Conservation (phyloP, 2,888 invertebrate genomes). For the Iphiclides podalirius region DNA sequence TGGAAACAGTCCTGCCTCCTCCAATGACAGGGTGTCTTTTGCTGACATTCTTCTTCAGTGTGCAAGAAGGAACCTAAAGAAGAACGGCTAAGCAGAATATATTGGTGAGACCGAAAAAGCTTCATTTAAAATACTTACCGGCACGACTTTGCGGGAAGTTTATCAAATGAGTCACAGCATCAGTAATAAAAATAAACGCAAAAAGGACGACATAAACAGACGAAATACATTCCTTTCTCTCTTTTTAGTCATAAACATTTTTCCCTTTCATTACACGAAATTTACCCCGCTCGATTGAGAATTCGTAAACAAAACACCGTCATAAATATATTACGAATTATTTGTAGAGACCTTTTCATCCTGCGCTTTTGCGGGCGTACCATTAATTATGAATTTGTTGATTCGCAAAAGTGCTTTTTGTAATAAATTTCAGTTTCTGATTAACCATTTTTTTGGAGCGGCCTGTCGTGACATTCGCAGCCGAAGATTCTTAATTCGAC, state of each 20-base stretch:
- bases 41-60: no score
- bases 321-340: background rate
- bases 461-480: background rate
- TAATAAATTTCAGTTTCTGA: background rate
- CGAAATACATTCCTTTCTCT: background rate
- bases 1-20: no score
- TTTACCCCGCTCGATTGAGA: background rate
- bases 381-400: background rate
- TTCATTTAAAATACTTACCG: no score
- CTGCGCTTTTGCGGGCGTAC: background rate
- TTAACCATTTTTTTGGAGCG: background rate
- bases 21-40: no score
- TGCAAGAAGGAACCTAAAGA: no score
- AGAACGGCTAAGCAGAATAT: no score
- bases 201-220: no score
- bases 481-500: no score
- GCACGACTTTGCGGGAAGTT: no score
- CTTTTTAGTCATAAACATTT: background rate
- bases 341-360: background rate
- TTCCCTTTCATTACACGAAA: background rate
- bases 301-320: background rate
- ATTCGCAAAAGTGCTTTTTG: background rate
- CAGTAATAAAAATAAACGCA: no score
- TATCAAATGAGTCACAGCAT: no score
- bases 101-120: no score